Conservation (phyloP, 1,140 invertebrate species). For the Drosophila pseudoobscura region DNA sequence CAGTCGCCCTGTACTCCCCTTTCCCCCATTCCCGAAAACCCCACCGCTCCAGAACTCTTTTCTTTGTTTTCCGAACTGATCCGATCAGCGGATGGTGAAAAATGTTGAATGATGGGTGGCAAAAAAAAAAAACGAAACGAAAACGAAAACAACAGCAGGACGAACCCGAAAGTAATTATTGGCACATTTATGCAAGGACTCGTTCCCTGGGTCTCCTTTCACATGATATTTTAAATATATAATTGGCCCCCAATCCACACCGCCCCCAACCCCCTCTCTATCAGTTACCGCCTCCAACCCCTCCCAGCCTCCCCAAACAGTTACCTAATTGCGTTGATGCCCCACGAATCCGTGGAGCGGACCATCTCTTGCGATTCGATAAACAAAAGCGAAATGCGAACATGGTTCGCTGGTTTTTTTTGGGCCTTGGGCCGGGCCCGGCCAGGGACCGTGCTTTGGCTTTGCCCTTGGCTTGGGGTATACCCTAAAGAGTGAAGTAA, state of each 20-base stretch:
- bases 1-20: not conserved
- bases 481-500: constrained; percentile 23
- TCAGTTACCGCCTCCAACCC: not conserved
- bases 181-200: constrained; percentile 78
- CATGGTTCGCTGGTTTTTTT: constrained; percentile 54
- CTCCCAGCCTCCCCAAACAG: constrained; percentile 8
- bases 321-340: constrained; percentile 63
- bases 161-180: constrained; percentile 74
- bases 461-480: constrained; percentile 8
- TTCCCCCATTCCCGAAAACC: not conserved
- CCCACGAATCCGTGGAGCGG: not conserved
- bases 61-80: constrained; percentile 54
- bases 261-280: constrained; percentile 15
- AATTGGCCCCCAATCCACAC: constrained; percentile 49
- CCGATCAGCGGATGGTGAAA: constrained; percentile 48
- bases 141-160: constrained; percentile 46
- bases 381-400: constrained; percentile 51
- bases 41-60: constrained; percentile 4
- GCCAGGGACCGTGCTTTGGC: too few relatives aligned
- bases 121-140: constrained; percentile 4
- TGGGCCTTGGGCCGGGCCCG: constrained; percentile 3
- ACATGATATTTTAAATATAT: constrained; percentile 78
- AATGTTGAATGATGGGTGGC: constrained; percentile 1
- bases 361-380: constrained; percentile 45
- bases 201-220: constrained; percentile 36